Conservation (phyloP, 2,113 vertebrate genomes). For the Andinoacara biseriatus region DNA sequence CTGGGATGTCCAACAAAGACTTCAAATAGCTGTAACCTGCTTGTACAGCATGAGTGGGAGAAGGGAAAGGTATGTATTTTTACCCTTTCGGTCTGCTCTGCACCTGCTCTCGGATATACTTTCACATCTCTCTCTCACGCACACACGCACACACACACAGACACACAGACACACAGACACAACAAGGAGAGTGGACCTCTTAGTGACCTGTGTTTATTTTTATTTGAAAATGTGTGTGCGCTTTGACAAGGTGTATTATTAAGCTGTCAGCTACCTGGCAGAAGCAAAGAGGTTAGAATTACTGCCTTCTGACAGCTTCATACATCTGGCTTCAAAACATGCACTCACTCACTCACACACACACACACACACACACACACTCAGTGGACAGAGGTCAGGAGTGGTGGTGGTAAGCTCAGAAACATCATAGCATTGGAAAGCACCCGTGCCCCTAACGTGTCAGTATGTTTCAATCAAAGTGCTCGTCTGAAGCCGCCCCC, state of each 20-base stretch:
- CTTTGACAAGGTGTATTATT: constrained; percentile 55
- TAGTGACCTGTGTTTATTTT: constrained; percentile 25
- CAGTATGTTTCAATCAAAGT: neutral
- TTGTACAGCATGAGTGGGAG: neutral
- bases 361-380: neutral
- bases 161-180: neutral
- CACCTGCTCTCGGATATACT: neutral
- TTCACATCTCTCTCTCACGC: neutral
- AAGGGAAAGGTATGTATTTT: constrained; percentile 16
- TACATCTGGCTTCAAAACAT: constrained; percentile 28
- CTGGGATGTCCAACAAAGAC: constrained; percentile 44
- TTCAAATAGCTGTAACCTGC: constrained; percentile 38
- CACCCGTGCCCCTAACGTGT: neutral
- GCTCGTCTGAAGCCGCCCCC: neutral
- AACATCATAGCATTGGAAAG: neutral
- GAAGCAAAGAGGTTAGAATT: constrained; percentile 56
- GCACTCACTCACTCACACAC: neutral
- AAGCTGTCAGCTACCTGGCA: constrained; percentile 41
- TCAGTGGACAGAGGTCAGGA: neutral
- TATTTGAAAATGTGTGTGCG: constrained; percentile 2
- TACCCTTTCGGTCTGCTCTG: constrained; percentile 27
- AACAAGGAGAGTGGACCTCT: constrained; percentile 6
- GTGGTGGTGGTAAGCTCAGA: neutral
- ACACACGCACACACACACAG: neutral
- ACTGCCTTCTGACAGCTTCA: constrained; percentile 45